Base-by-base conservation (phyloP, 2,888 invertebrate genomes). In the Volucella inanis region DNA sequence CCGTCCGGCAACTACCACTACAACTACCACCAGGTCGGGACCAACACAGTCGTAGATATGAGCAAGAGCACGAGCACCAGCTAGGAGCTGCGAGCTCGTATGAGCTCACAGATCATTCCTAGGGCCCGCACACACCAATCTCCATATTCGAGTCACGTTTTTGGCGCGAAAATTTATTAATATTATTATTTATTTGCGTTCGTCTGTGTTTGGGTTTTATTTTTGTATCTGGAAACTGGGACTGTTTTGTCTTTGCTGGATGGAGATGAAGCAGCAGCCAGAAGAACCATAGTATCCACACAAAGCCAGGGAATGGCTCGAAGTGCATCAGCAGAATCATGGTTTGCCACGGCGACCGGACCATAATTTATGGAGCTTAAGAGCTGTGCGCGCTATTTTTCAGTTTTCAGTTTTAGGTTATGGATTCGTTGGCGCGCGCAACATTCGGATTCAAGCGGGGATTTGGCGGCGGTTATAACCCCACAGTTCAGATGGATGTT, bases 111-210 rank as follows among this genome's bases (percentile, higher is more conserved):
- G 9, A 38, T 8, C 54, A 54, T 8, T 31, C 31, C 6, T 6
- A 4, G 0, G 31, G 31, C 31, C 22, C 31, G 45, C 65, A 64
- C 45, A 68, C 64, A 52, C 45, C 77, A 55, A 76, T 67, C 72
- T 72, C 72, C 67, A 75, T 77, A 85, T 81, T 71, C 81, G 47
- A 81, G 85, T 85, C 85, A 85, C 85, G 85, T 85, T 85, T 54
- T 81, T 85, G 76, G 81, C 80, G 85, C 76, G 85, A 85, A 85
- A 83, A 85, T 85, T 81, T 85, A 85, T 85, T 85, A 85, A 85
- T 85, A 85, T 84, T 84, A 75, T 80, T 84, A 85, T 85, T 85
- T 85, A 85, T 85, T 85, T 85, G 72, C 72, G 71, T 81, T 85
- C 22, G 61, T 47, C 76, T 76, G 76, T 49, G 54, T 72, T 75